Conservation (phyloP, 1,140 invertebrate genomes). For the Drosophila bocqueti region DNA sequence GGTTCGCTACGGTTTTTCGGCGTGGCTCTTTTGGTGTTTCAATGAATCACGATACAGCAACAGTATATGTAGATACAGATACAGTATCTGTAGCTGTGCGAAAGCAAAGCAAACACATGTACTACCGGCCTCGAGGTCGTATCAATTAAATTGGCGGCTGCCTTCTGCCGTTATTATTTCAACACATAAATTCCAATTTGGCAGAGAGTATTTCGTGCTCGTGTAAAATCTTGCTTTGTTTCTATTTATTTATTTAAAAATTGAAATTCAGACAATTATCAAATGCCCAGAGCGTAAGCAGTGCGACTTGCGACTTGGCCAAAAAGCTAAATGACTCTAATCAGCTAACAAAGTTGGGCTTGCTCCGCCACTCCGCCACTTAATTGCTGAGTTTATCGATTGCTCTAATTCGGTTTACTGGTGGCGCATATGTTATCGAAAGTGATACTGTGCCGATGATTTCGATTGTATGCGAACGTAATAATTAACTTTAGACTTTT, state of each 20-base stretch:
- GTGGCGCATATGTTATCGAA: not conserved
- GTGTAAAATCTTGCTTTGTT: conserved; percentile 2
- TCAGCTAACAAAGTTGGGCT: not conserved
- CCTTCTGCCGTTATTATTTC: conserved; percentile 21
- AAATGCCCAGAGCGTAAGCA: not conserved
- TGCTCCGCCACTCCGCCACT: not conserved
- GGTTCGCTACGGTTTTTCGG: conserved; percentile 7
- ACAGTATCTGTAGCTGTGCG: conserved; percentile 24
- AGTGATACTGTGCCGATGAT: not conserved
- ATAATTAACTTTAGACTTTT: conserved; percentile 2
- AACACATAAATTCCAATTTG: conserved; percentile 42
- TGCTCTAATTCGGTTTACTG: not conserved
- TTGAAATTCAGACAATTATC: conserved; percentile 18
- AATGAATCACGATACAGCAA: conserved; percentile 43
- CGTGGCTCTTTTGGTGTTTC: conserved; percentile 25
- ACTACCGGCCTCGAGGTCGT: conserved; percentile 50
- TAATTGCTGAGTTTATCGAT: conserved; percentile 19
- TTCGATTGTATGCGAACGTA: not conserved
- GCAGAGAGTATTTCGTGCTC: conserved; percentile 2
- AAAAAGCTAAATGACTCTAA: conserved; percentile 32
- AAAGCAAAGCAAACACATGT: conserved; percentile 45
- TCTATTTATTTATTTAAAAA: not conserved
- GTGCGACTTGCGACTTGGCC: conserved; percentile 22
- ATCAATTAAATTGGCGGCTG: conserved; percentile 55
- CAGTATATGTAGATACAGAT: conserved; percentile 31